Base-by-base conservation (phyloP, 2,113 vertebrate genomes). In the Physeter macrocephalus region DNA sequence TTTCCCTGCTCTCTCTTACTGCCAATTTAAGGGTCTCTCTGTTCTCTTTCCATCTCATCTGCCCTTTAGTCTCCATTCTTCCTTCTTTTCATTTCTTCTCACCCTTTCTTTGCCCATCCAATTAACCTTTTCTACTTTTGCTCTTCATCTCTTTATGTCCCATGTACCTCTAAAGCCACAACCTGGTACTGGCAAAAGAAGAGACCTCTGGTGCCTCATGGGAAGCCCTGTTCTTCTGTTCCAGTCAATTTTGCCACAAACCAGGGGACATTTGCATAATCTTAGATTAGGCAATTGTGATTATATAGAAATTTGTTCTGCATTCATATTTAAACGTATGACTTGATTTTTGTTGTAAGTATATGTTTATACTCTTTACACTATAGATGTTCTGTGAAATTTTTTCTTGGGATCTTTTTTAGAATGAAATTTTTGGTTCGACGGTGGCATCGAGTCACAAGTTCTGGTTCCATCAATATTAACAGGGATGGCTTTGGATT, bases 351-450 rank as follows among this genome's bases (percentile, higher is more conserved):
- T 94, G 31, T 85, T 27, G 15, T 6, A 59, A 41, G 4, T 91
- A 4, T 49, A 4, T 59, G 3, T 20, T 88, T 36, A 23, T 72
- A 77, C 64, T 78, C 25, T 72, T 75, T 90, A 34, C 1, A 3
- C 83, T 94, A 49, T 59, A 84, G 12, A 67, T 83, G 12, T 85
- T 7, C 34, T 85, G 1, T 94, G 80, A 97, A 86, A 87, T 83
- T 87, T 96, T 93, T 77, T 96, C 46, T 97, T 93, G 93, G 46
- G 12, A 27, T 93, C 66, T 97, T 77, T 94, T 97, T 31, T 97
- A 99, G 99, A 97, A 99, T 99, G 99, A 99, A 99, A 98, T 99
- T 99, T 98, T 98, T 99, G 69, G 99, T 99, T 93, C 99, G 98
- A 93, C 99, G 99, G 8, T 99, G 99, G 99, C 99, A 99, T 88